Conservation (phyloP, 2,888 invertebrate species). For the Rhaphigaster nebulosa region DNA sequence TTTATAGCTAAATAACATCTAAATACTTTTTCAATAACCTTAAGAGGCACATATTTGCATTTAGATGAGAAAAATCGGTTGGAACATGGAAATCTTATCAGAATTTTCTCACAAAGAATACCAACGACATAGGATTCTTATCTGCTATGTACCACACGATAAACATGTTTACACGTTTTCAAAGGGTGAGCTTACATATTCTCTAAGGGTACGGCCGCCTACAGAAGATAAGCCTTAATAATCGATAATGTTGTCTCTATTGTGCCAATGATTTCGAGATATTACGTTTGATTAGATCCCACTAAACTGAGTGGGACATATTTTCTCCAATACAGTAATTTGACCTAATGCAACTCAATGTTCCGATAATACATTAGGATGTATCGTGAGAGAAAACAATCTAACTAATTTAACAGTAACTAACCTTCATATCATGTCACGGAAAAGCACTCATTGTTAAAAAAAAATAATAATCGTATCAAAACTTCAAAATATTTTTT, state of each 20-base stretch:
- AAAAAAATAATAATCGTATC: no score
- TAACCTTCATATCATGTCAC: background rate
- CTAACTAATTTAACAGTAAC: background rate
- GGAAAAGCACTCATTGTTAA: background rate
- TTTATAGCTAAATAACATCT: no score
- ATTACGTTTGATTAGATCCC: background rate
- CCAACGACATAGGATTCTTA: background rate
- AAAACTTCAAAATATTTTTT: no score
- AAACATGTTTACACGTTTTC: background rate
- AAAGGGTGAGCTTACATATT: background rate
- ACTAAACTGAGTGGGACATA: background rate
- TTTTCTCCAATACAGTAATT: constrained; percentile 4
- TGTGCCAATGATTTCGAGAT: background rate
- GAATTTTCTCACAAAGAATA: constrained; percentile 2
- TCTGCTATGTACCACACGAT: background rate
- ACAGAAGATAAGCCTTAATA: background rate
- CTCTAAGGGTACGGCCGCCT: background rate
- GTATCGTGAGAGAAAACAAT: background rate
- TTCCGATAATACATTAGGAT: background rate
- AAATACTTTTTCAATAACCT: no score
- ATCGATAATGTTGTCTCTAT: background rate
- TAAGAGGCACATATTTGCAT: background rate
- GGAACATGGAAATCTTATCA: background rate
- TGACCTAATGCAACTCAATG: background rate
- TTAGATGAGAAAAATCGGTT: background rate